Evolutionary conservation across 2,113 vertebrate genomes (phyloP).

Genomic region (Myanophis thanlyinensis): DNA sequence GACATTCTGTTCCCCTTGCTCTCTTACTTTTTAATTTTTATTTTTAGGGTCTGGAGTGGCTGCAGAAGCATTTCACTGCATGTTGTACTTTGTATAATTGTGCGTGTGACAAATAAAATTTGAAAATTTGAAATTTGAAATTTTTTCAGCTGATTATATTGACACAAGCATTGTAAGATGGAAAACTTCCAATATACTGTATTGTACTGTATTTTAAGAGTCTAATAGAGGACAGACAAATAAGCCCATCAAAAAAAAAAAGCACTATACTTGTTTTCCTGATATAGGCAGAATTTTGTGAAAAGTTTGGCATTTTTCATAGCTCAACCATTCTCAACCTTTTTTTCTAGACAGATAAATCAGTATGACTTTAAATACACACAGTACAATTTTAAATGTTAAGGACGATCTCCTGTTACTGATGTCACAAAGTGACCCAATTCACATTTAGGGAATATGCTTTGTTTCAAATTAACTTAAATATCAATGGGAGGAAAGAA

Average conservation of each 20-base stretch:
- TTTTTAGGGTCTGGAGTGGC: no score
- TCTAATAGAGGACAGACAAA: background rate
- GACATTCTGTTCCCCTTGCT: no score
- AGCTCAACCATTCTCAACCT: background rate
- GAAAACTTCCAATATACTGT: background rate
- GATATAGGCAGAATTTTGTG: background rate
- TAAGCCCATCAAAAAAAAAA: background rate
- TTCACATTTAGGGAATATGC: background rate
- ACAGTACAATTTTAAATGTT: background rate
- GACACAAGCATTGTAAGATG: background rate
- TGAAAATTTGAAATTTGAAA: no score
- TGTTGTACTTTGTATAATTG: no score
- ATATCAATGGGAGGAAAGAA: background rate
- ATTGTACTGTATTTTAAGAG: background rate
- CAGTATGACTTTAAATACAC: background rate
- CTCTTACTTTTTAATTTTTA: no score
- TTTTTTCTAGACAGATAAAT: conserved; percentile 6
- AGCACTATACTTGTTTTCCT: background rate
- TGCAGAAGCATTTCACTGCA: no score
- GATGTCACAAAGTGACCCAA: background rate
- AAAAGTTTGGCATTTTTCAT: background rate
- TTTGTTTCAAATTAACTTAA: background rate
- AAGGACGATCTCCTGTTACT: background rate
- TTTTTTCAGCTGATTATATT: background rate
- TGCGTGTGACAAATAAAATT: no score